Base-by-base conservation (phyloP, 2,797 vertebrate genomes). In the Anabas testudineus region DNA sequence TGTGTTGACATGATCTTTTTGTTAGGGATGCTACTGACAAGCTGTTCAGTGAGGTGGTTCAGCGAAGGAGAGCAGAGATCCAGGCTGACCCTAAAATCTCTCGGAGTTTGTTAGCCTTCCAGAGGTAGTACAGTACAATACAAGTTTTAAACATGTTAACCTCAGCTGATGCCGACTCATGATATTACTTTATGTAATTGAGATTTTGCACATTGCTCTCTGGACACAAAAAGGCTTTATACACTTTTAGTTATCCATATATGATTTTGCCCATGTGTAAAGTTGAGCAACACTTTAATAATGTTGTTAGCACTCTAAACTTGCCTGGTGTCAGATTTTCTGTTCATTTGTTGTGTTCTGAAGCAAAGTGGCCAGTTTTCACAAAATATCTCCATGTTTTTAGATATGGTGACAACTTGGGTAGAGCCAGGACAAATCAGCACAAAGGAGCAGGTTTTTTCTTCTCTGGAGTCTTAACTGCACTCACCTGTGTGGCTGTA, bases 401-500 rank as follows among this genome's bases (percentile, higher is more conserved):
- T 39, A 93, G 92, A 71, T 94, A 95, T 1, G 95, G 96, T 2
- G 94, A 91, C 21, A 95, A 94, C 70, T 86, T 80, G 48, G 90
- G 65, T 55, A 88, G 75, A 72, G 78, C 79, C 18, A 89, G 67
- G 55, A 92, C 92, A 62, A 86, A 81, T 42, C 91, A 94, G 74
- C 85, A 87, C 49, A 94, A 93, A 87, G 94, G 91, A 84, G 94
- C 95, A 42, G 94, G 95, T 52, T 95, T 96, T 19, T 97, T 98
- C 91, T 98, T 98, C 82, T 97, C 96, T 0, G 97, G 97, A 7
- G 95, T 98, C 52, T 90, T 99, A 64, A 95, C 95, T 41, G 95
- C 96, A n/a, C 91, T 99, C 78, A 94, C 95, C 2, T 95, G 92
- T 46, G 95, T 91, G 14, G 81, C 88, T 76, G 90, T 92, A 75